These are phyloP conservation scores for Minunthozetes semirufus DNA, from an alignment of 2,888 invertebrate species.

Conservation along the genomic window DNA sequence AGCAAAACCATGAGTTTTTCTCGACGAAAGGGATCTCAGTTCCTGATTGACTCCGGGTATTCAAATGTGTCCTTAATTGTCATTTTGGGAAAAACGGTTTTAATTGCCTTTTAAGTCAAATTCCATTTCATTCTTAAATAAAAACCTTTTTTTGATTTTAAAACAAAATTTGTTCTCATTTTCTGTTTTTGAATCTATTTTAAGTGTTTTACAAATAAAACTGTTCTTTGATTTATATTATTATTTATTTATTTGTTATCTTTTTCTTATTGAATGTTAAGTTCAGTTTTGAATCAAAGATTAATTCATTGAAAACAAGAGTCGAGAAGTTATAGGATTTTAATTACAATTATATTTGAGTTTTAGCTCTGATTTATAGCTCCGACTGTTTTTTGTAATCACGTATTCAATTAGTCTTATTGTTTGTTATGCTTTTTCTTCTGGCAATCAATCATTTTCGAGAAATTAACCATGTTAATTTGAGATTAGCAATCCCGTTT, in stretches of 20 bases:
- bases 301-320: too few relatives aligned
- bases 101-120: neutral
- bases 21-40: neutral
- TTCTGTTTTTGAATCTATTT: too few relatives aligned
- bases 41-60: neutral
- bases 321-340: too few relatives aligned
- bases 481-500: neutral
- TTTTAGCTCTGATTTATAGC: neutral
- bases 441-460: neutral
- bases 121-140: neutral
- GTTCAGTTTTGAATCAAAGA: too few relatives aligned
- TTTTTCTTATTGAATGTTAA: too few relatives aligned
- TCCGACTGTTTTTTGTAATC: neutral
- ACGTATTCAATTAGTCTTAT: neutral
- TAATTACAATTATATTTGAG: neutral
- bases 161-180: too few relatives aligned
- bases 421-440: neutral
- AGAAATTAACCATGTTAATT: neutral
- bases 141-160: neutral
- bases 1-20: neutral
- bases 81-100: neutral
- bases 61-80: constrained; percentile 3
- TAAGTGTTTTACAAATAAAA: too few relatives aligned
- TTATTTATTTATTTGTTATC: too few relatives aligned
- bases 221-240: too few relatives aligned